phyloP scores from a whole-genome alignment of 2,797 vertebrate genomes.

The Platyrinchus mystaceus region DNA sequence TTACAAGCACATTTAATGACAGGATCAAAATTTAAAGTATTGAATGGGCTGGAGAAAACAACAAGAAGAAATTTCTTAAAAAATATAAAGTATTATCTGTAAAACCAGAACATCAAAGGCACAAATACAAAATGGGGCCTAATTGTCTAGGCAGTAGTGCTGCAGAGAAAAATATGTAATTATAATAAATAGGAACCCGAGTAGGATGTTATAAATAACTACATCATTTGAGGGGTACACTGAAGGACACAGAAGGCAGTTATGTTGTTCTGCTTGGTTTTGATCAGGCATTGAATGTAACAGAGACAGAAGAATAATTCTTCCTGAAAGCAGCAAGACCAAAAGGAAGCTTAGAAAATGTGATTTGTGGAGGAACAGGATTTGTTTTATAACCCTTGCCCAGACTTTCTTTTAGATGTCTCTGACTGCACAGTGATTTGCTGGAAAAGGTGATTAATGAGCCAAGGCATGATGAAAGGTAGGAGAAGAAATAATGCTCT shows the following conservation, averaged over 20 bases:
- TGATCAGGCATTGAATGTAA: neutral
- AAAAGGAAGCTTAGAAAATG: neutral
- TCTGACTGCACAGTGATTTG: neutral
- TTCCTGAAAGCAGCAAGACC: neutral
- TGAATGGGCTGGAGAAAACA: neutral
- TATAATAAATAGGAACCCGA: neutral
- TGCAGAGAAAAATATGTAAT: neutral
- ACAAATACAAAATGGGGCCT: neutral
- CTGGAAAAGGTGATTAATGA: neutral
- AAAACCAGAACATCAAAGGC: neutral
- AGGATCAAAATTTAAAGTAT: neutral
- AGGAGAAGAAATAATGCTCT: neutral
- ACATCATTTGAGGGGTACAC: neutral
- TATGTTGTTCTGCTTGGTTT: neutral
- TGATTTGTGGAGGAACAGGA: neutral
- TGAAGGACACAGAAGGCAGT: neutral
- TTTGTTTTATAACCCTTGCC: neutral
- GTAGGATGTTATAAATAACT: neutral
- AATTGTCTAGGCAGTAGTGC: neutral
- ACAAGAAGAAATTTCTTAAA: neutral
- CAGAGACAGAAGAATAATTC: neutral
- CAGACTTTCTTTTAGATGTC: neutral
- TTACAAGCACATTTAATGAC: neutral
- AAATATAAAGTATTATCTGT: neutral
- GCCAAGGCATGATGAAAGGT: neutral